A percentile compares a stretch with the other conserved stretches of the same genome.
phyloP scores from a whole-genome alignment of 37 sponge, comb jelly and placozoan genomes.

The Hexactinellida sp. region DNA sequence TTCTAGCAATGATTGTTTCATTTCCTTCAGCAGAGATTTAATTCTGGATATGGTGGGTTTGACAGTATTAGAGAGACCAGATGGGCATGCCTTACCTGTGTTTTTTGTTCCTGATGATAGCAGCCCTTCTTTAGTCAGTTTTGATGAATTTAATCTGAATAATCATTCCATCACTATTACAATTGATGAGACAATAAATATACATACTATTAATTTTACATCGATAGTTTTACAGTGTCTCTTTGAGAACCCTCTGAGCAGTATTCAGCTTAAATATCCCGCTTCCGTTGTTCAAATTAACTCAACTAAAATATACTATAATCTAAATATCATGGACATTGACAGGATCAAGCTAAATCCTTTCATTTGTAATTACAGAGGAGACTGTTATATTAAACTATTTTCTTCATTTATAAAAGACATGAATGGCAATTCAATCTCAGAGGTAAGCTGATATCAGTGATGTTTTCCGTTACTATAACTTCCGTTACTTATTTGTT shows the following conservation, averaged over 20 bases:
- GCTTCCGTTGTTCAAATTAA: neutral
- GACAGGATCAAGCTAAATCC: constrained; percentile 42
- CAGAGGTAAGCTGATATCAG: constrained; percentile 7
- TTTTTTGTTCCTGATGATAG: constrained; percentile 35
- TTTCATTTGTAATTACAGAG: constrained; percentile 25
- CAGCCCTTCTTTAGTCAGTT: constrained; percentile 33
- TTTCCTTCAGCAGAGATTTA: constrained; percentile 44
- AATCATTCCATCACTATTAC: constrained; percentile 32
- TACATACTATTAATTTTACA: constrained; percentile 28
- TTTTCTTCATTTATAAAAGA: constrained; percentile 6
- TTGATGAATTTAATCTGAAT: constrained; percentile 48
- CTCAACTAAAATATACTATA: neutral
- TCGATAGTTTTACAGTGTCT: constrained; percentile 48
- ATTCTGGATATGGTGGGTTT: constrained; percentile 55
- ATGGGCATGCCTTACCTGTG: constrained; percentile 31
- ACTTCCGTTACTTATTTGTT: too few species aligned
- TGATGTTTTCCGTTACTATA: too few species aligned
- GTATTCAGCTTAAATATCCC: neutral
- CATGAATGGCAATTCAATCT: constrained; percentile 18
- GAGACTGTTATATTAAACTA: constrained; percentile 18
- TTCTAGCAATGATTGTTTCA: constrained; percentile 32
- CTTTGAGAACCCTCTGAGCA: constrained; percentile 33
- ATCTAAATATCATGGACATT: constrained; percentile 21
- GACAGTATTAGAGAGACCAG: constrained; percentile 34
- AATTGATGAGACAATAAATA: constrained; percentile 55